Evolutionary conservation across 2,113 vertebrate species (phyloP).

Genomic region (Podilymbus podiceps): DNA sequence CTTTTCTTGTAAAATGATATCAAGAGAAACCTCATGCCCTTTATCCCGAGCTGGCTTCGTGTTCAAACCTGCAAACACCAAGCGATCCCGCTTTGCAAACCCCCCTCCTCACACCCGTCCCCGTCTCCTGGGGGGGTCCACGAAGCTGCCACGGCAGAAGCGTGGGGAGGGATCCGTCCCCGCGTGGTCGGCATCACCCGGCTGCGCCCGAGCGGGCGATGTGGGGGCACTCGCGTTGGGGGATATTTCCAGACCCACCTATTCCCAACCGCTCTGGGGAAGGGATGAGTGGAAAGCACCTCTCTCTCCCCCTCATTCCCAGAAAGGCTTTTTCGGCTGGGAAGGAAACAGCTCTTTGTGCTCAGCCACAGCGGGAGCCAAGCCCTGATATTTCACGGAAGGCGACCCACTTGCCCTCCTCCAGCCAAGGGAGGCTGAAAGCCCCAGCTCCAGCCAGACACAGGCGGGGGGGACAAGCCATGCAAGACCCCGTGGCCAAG

Average conservation of each 20-base stretch:
- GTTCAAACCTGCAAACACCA: neutral
- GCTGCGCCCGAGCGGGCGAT: fast-evolving
- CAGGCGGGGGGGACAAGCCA: fast-evolving
- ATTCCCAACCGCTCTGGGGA: neutral
- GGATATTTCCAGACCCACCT: neutral
- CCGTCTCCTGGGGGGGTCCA: neutral
- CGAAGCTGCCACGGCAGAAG: neutral
- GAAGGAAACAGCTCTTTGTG: neutral
- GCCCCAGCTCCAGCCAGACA: neutral
- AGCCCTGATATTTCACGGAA: neutral
- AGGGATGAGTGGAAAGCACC: neutral
- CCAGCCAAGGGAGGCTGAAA: neutral
- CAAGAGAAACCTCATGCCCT: fast-evolving
- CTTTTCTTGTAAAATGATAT: neutral
- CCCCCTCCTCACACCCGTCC: neutral
- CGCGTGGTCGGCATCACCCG: fast-evolving
- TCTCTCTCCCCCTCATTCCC: neutral
- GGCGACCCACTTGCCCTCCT: neutral
- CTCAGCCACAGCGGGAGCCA: neutral
- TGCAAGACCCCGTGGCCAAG: fast-evolving
- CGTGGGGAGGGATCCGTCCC: neutral
- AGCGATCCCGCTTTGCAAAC: neutral
- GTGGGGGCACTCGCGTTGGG: fast-evolving
- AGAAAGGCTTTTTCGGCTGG: neutral
- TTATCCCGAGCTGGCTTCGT: fast-evolving